Base-by-base conservation (phyloP, 2,888 invertebrate species). In the Lamellibrachia columna region DNA sequence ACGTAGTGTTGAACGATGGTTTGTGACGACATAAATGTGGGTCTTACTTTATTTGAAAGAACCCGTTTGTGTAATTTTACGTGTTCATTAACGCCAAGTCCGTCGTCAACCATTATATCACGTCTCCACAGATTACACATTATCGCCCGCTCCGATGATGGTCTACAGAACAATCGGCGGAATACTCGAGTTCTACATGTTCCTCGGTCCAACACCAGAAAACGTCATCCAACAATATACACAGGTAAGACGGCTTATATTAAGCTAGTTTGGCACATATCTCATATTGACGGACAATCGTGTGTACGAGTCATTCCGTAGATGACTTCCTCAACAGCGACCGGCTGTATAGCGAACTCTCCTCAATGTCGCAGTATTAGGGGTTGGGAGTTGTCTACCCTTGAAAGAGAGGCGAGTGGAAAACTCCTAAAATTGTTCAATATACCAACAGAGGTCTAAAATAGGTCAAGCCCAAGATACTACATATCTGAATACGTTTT, bases 161-260 rank as follows among this genome's bases (percentile, higher is more conserved):
- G 98, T 98, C 0, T 98, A 98, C 96, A 97, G 99, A 93, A 97
- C 98, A 0, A 97, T 98, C 90, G 98, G 98, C 15, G 98, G 98
- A 0, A 97, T 98, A 9, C 97, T 99, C 2, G 98, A 98, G 96
- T 97, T 98, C 93, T 98, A 98, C 96, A 97, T 98, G 93, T 97
- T 98, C 95, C 94, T 98, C 95, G 98, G 98, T 0, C 98, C 98
- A 0, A 97, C 97, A 0, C 98, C 98, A 0, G 96, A 96, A 92
- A 96, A 97, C 92, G 97, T 97, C 3, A 95, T 97, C 28, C 95
- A 96, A 91, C 96, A 96, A 93, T 96, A 96, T 93, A 95, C 95
- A 6, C 93, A 93, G 94, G 96, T 96, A 94, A 58, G 91, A 8
- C 90, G 22, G 7, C 55, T 55, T 22, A n/a, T 4, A 3, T 75